A percentile compares a stretch with the other conserved stretches of the same genome.
Conservation (phyloP, 2,888 invertebrate species). For the Polymixis lichenea region DNA sequence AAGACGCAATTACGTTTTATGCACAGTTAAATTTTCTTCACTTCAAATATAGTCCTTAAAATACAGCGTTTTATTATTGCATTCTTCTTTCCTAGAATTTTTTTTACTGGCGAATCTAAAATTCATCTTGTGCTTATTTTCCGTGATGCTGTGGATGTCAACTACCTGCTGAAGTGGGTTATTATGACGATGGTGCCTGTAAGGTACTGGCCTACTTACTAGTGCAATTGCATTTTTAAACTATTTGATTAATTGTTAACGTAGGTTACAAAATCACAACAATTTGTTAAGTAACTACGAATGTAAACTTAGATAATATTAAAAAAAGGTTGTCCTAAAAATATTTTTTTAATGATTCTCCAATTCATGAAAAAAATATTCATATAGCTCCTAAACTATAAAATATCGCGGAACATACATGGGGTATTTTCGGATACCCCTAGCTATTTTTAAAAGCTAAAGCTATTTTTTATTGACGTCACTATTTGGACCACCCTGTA, state of each 20-base stretch:
- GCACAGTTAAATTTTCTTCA: conserved; percentile 25
- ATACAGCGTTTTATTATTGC: conserved; percentile 30
- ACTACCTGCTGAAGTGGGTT: conserved; percentile 32
- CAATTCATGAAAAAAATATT: too few relatives aligned
- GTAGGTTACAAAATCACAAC: neutral
- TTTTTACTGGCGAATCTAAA: conserved; percentile 3
- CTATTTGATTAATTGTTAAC: conserved; percentile 2
- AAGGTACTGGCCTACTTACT: conserved; percentile 29
- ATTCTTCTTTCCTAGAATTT: conserved; percentile 1
- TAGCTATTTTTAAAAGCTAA: too few relatives aligned
- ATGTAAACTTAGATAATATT: neutral
- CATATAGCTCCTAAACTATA: too few relatives aligned
- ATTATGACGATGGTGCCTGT: conserved; percentile 24
- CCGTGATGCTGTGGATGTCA: conserved; percentile 30
- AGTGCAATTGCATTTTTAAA: conserved; percentile 11
- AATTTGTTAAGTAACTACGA: neutral
- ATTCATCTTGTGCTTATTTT: conserved; percentile 27
- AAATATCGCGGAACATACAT: too few relatives aligned
- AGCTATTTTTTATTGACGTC: too few relatives aligned
- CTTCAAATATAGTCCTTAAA: conserved; percentile 19
- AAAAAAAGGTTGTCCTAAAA: too few relatives aligned
- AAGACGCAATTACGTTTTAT: conserved; percentile 40
- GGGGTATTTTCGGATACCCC: too few relatives aligned
- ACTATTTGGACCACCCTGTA: too few relatives aligned
- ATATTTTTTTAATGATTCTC: too few relatives aligned